phyloP scores from a whole-genome alignment of 1,140 invertebrate species.

The Hirudo medicinalis region DNA sequence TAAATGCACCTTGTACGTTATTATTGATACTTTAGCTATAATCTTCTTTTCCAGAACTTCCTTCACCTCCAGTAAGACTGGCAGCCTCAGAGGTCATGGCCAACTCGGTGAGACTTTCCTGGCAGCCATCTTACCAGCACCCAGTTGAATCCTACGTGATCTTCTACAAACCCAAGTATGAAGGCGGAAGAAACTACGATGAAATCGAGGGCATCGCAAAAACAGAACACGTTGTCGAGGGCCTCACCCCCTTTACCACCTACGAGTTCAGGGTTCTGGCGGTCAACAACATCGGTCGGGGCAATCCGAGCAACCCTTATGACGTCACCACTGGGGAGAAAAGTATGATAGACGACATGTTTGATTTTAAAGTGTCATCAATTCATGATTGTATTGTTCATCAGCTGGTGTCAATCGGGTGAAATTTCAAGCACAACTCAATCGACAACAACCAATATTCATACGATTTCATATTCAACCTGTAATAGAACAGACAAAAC shows the following conservation, averaged over 20 bases:
- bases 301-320: conserved; percentile 65
- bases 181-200: conserved; percentile 39
- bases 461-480: too few relatives aligned
- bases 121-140: conserved; percentile 65
- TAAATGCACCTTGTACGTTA: too few relatives aligned
- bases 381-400: background rate
- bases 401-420: too few relatives aligned
- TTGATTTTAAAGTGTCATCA: background rate
- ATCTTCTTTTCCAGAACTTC: conserved; percentile 53
- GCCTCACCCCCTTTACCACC: conserved; percentile 74
- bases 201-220: conserved; percentile 83
- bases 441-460: too few relatives aligned
- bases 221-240: conserved; percentile 75
- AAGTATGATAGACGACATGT: conserved; percentile 53
- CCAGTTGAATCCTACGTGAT: conserved; percentile 88
- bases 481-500: too few relatives aligned
- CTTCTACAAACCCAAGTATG: conserved; percentile 80
- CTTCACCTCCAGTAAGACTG: conserved; percentile 71
- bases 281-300: conserved; percentile 79
- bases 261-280: conserved; percentile 93
- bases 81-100: conserved; percentile 79
- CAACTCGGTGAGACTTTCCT: conserved; percentile 73
- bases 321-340: conserved; percentile 87
- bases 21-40: too few relatives aligned
- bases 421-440: too few relatives aligned